These are phyloP conservation scores for Irena cyanogastra DNA, from an alignment of 2,113 vertebrate species.

Conservation along the genomic window DNA sequence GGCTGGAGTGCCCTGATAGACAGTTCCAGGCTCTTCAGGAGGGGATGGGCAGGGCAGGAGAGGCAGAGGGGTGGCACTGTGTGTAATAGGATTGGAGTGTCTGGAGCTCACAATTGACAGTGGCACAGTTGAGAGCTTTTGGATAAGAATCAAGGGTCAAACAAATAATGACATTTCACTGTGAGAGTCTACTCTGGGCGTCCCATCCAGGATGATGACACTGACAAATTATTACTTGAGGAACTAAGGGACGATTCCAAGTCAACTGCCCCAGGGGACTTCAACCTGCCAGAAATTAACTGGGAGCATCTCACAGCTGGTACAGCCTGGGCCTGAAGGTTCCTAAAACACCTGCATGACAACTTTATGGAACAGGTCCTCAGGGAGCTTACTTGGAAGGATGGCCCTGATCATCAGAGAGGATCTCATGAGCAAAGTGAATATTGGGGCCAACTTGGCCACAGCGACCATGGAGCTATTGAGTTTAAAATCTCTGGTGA, in stretches of 20 bases:
- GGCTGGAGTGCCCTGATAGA: neutral
- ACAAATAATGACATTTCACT: neutral
- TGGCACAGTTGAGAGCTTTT: neutral
- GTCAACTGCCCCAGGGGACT: neutral
- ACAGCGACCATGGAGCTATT: accelerated
- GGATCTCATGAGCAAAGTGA: neutral
- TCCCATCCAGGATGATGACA: neutral
- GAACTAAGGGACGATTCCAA: neutral
- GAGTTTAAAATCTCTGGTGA: neutral
- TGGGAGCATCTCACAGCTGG: neutral
- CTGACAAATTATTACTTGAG: neutral
- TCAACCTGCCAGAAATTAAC: neutral
- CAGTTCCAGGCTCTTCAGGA: neutral
- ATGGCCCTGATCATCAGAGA: neutral
- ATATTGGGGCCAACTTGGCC: no score
- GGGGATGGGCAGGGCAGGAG: neutral
- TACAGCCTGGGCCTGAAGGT: neutral
- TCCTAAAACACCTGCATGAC: neutral
- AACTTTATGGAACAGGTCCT: neutral
- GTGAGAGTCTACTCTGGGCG: neutral
- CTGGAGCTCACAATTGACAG: neutral
- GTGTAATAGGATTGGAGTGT: neutral
- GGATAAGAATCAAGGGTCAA: neutral
- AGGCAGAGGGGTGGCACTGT: neutral
- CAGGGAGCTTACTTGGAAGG: neutral